Conservation (phyloP, 2,113 vertebrate genomes). For the Tetraodon nigroviridis region DNA sequence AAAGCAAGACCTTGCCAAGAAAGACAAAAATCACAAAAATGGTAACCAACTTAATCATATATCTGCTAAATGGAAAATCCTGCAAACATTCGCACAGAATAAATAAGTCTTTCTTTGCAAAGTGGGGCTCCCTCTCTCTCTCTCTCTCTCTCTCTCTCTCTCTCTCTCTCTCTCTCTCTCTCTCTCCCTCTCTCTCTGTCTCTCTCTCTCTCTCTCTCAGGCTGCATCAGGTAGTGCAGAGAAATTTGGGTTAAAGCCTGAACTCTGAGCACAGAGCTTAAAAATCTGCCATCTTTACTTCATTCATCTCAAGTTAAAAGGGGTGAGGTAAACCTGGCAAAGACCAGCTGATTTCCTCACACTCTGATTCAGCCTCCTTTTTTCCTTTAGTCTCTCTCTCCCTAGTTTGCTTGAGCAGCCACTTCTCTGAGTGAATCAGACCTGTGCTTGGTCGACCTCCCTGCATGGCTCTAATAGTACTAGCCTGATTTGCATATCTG, state of each 20-base stretch:
- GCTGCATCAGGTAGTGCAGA: conserved; percentile 22
- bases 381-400: conserved; percentile 15
- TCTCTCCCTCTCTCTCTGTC: conserved; percentile 15
- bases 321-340: conserved; percentile 1
- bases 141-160: conserved; percentile 8
- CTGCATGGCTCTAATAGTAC: conserved; percentile 33
- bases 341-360: conserved; percentile 14
- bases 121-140: conserved; percentile 18
- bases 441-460: conserved; percentile 15
- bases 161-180: conserved; percentile 17
- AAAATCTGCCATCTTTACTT: conserved; percentile 9
- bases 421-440: conserved; percentile 55
- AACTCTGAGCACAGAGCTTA: too few species aligned
- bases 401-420: conserved; percentile 33
- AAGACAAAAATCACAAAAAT: conserved; percentile 12
- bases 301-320: background rate
- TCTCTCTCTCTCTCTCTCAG: conserved; percentile 13
- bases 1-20: conserved; percentile 32
- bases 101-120: conserved; percentile 31
- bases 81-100: too few species aligned
- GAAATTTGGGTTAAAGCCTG: conserved; percentile 1
- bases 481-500: conserved; percentile 4
- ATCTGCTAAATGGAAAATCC: too few species aligned
- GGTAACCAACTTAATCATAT: too few species aligned
- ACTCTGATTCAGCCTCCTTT: background rate